phyloP scores from a whole-genome alignment of 2,888 invertebrate species.

The Pegoplata infirma region DNA sequence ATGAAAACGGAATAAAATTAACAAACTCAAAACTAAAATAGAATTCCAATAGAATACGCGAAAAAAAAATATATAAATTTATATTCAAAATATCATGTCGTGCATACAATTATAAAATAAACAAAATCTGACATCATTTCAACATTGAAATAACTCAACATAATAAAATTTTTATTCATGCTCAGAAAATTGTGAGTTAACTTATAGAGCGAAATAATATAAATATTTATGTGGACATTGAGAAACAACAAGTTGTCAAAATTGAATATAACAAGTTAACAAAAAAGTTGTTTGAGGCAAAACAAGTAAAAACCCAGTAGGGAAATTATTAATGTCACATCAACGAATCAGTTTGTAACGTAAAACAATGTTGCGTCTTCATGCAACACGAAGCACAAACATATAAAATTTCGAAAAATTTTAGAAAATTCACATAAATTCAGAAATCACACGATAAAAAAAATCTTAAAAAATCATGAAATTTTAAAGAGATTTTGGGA shows the following conservation, averaged over 20 bases:
- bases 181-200: not conserved
- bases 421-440: too few relatives aligned
- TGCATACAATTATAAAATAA: constrained; percentile 2
- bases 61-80: not conserved
- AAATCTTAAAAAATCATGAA: too few relatives aligned
- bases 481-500: too few relatives aligned
- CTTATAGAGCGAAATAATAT: not conserved
- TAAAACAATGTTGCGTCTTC: too few relatives aligned
- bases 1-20: not conserved
- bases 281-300: not conserved
- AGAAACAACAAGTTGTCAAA: not conserved
- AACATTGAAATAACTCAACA: not conserved
- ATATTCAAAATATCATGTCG: constrained; percentile 2
- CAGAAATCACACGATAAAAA: too few relatives aligned
- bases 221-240: not conserved
- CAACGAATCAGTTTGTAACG: too few relatives aligned
- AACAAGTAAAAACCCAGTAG: not conserved
- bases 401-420: too few relatives aligned
- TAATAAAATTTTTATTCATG: not conserved
- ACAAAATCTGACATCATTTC: constrained; percentile 3
- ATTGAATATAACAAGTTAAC: not conserved
- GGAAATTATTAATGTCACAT: too few relatives aligned
- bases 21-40: not conserved
- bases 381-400: too few relatives aligned
- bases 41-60: not conserved